Evolutionary conservation across 2,113 vertebrate genomes (phyloP).

Genomic region (Lichenostomus cassidix): DNA sequence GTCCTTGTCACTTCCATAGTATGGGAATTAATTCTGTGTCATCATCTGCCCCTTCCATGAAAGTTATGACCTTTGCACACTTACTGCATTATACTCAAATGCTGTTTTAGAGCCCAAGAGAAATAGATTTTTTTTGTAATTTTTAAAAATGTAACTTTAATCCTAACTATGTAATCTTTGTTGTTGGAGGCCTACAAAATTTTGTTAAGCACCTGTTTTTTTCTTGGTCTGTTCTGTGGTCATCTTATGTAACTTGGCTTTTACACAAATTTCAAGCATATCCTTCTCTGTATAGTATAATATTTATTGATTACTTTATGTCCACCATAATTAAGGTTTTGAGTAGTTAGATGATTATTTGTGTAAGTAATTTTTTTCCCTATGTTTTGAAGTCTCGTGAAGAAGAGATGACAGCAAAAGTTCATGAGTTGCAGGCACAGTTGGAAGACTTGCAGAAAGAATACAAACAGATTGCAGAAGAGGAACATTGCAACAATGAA

Average conservation of each 20-base stretch:
- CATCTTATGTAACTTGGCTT: background rate
- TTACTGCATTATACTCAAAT: background rate
- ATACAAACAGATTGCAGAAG: slow-evolving; percentile 38
- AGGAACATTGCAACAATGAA: slow-evolving; percentile 56
- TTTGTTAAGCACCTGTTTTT: background rate
- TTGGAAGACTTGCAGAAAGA: slow-evolving; percentile 81
- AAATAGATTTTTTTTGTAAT: background rate
- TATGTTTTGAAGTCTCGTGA: slow-evolving; percentile 83
- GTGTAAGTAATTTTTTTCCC: background rate
- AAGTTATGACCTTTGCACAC: background rate
- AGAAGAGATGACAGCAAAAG: slow-evolving; percentile 91
- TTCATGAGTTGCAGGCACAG: slow-evolving; percentile 86
- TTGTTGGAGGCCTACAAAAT: background rate
- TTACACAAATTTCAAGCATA: background rate
- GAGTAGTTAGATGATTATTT: background rate
- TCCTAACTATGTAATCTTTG: background rate
- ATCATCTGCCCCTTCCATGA: background rate
- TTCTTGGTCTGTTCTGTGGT: background rate
- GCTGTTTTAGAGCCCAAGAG: background rate
- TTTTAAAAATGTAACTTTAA: background rate
- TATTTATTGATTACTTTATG: background rate
- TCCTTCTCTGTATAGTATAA: background rate
- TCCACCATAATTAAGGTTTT: background rate
- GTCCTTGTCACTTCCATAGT: background rate
- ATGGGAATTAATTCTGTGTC: background rate